Base-by-base conservation (phyloP, 2,113 vertebrate genomes). In the Notothenia coriiceps region DNA sequence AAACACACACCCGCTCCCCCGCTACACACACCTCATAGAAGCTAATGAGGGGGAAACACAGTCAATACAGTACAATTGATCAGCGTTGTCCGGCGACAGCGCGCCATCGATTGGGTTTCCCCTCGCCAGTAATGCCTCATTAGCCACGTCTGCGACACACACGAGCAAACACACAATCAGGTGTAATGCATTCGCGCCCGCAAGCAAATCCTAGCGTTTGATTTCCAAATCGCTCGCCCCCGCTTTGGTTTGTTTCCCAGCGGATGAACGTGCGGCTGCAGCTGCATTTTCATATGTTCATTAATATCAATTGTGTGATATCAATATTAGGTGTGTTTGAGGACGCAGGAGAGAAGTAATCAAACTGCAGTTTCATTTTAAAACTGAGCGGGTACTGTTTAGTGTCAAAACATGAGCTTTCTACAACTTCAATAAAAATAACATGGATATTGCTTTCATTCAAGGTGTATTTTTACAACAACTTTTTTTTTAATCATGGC, bases 1-100 rank as follows among this genome's bases (percentile, higher is more conserved):
- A 95, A 96, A 96, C 95, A 97, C 95, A 96, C 94, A 90, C 89
- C 79, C 49, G 75, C 77, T 75, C 60, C 80, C 56, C 47, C 40
- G 3, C 67, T 71, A 79, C 61, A 67, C 78, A 74, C 73, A 60
- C 64, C 83, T 70, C 79, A 77, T 43, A 62, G 76, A 55, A 90
- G 91, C 88, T 92, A 93, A 93, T 92, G 94, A 94, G 92, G 88
- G 88, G 87, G 91, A 88, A 94, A 91, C 35, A 70, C 85, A 82
- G 90, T 93, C 93, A 77, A 94, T 95, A 93, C 79, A 84, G 80
- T 86, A 74, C 62, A 92, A 94, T 92, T 94, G 93, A 94, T 94
- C 91, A 90, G 91, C 83, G 81, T 92, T 91, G 92, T 92, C 83
- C 87, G 65, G 84, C 86, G 88, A 92, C 89, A 84, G 86, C 73